Percentiles rank a stretch among this genome's conserved stretches.
Evolutionary conservation across 2,113 vertebrate species (phyloP).

Genomic region (Atlantisia rogersi): DNA sequence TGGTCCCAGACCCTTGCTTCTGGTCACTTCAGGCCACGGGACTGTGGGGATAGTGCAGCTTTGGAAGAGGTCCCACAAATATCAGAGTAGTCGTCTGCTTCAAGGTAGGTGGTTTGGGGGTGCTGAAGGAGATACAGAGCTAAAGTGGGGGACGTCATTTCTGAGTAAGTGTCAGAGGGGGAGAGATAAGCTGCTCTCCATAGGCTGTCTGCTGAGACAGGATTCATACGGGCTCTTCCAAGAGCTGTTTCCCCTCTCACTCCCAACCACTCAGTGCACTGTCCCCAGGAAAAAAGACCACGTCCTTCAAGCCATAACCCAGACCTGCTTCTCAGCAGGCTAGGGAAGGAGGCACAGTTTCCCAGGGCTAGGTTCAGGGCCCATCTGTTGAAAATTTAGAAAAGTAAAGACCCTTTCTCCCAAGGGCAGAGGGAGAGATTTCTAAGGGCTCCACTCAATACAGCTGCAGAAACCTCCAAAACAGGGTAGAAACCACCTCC

Average conservation of each 20-base stretch:
- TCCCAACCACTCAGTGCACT: accelerated
- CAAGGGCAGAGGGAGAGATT: background rate
- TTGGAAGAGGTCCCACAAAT: background rate
- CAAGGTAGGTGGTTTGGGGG: accelerated
- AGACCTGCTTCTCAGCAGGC: background rate
- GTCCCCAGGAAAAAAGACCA: background rate
- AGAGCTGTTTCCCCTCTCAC: background rate
- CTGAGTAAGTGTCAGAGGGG: background rate
- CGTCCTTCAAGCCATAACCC: background rate
- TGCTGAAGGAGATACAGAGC: background rate
- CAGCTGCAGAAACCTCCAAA: background rate
- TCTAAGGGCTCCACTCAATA: background rate
- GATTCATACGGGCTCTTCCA: background rate
- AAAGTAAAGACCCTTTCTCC: background rate
- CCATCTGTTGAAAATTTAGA: background rate
- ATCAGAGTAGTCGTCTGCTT: background rate
- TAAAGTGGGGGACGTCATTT: background rate
- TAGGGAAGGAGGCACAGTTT: background rate
- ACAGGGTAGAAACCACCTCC: background rate
- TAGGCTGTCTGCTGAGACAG: background rate
- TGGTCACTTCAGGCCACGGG: background rate
- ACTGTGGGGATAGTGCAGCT: background rate
- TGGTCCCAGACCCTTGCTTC: background rate
- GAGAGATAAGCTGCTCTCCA: conserved; percentile 24
- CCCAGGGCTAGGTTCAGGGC: background rate